Base-by-base conservation (phyloP, 2,888 invertebrate genomes). In the Hirtodrosophila confusa region DNA sequence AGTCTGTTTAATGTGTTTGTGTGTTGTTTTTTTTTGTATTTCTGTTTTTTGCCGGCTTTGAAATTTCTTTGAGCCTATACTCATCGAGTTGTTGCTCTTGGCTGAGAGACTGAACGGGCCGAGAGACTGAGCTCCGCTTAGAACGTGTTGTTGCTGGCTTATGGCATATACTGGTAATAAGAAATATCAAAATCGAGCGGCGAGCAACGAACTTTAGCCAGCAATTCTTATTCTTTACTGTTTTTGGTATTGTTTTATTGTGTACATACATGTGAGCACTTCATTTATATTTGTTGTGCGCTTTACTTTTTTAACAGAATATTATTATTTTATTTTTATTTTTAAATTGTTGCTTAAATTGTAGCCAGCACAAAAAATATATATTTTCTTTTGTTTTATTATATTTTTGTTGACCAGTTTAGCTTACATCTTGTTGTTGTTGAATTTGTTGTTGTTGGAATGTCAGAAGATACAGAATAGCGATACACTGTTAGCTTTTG, bases 121-220 rank as follows among this genome's bases (percentile, higher is more conserved):
- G 48, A 63, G 45, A 11, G 43, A 33, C 53, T 45, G 31, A 60
- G 45, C 53, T 63, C 36, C 57, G 53, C 43, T 66, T 57, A 65
- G 74, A 83, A 80, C 78, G 70, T 75, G 44, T 70, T 60, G 54
- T 57, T 36, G 33, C 58, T 45, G 55, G 69, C 68, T 61, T 47
- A 17, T 17, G 2, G 17, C 17, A 17, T 17, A 17, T 17, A 17
- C 17, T 17, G 45, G 47, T 65, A 74, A 63, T 29, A 64, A 54
- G 71, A 69, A 17, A 78, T 31, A 9, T 50, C 49, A 45, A 63
- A 73, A 50, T 74, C 67, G 58, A 77, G 75, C 55, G 47, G 55
- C 70, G 76, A 75, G 85, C 80, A 80, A 80, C 82, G 80, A 84
- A 84, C 87, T 82, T 79, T 78, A 69, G 70, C 69, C 65, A 77